Evolutionary conservation across 1,140 invertebrate genomes (phyloP), one percentile per base, ranked within the genome.

Genomic region (Eciton burchellii): DNA sequence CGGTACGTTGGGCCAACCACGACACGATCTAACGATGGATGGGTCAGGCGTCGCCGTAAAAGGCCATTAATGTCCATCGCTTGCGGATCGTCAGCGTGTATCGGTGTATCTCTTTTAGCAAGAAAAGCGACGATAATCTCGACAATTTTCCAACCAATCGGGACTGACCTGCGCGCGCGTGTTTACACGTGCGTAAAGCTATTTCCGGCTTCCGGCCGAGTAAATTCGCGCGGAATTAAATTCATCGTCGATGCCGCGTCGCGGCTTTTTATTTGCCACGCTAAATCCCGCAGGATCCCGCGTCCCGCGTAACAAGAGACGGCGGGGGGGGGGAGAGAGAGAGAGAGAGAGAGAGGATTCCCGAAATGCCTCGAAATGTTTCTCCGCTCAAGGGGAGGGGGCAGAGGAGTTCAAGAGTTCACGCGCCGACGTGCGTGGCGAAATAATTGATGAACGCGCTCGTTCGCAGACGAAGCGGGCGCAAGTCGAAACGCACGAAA

Each of bases 41-140:
- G 63, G 35, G 57, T 74, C 72, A 79, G 49, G 35, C 84, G 76
- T 74, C 52, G 49, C 76, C 76, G 83, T 85, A 81, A 84, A 85
- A 81, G 84, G 76, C 83, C 83, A 86, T 86, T 86, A 82, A 86
- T 79, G 74, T 84, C 47, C 59, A 65, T 74, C 84, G 83, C 72
- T 82, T 71, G 71, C 65, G 57, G 59, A 81, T 81, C 83, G 68
- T 68, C 68, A 56, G 47, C 35, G 66, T 57, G 66, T 72, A 81
- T 73, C 66, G 54, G 66, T 59, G 82, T n/a, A n/a, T 26, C 60
- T 9, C 49, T 84, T 84, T 79, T 24, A 35, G 29, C 72, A 47
- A 45, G 60, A 57, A 72, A 81, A 74, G 54, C 73, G 73, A 54
- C 60, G 52, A 52, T 21, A 11, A 72, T 57, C 26, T 21, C 26